A percentile compares a stretch with the other conserved stretches of the same genome.
These are phyloP conservation scores for Drosophila simulans DNA, from an alignment of 1,140 invertebrate species.

Conservation along the genomic window DNA sequence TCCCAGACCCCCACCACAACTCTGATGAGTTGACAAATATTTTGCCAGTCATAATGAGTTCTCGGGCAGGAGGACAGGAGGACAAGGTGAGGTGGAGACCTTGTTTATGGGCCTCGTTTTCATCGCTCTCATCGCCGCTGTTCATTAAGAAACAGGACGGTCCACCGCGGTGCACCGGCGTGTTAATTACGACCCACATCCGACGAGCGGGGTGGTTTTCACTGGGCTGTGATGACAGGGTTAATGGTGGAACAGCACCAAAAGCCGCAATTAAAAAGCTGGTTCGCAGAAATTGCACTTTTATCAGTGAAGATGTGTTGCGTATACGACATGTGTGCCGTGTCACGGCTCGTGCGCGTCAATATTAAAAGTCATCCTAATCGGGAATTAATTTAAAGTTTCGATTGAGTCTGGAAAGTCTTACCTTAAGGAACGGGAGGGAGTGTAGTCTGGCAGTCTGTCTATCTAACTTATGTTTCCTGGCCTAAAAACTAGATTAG, in stretches of 20 bases:
- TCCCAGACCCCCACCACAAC: constrained; percentile 19
- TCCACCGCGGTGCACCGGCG: constrained; percentile 49
- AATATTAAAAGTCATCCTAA: constrained; percentile 22
- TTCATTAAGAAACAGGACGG: constrained; percentile 48
- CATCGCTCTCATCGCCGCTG: constrained; percentile 33
- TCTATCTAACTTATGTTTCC: not conserved
- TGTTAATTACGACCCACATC: constrained; percentile 76
- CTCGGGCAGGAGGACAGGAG: constrained; percentile 18
- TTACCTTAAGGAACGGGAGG: not conserved
- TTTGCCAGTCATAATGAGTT: constrained; percentile 80
- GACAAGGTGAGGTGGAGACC: constrained; percentile 39
- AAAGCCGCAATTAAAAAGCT: constrained; percentile 53
- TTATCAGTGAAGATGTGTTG: constrained; percentile 28
- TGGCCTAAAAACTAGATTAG: not conserved
- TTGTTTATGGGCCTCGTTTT: constrained; percentile 46
- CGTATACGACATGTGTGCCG: constrained; percentile 39
- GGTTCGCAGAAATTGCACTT: constrained; percentile 36
- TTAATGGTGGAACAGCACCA: constrained; percentile 12
- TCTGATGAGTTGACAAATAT: constrained; percentile 83
- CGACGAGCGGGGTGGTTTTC: constrained; percentile 6
- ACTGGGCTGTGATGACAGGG: constrained; percentile 2
- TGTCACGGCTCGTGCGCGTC: not conserved
- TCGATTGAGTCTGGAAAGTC: not conserved
- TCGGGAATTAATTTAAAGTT: constrained; percentile 10
- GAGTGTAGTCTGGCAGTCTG: not conserved